Evolutionary conservation across 2,113 vertebrate species (phyloP).

Genomic region (Poeciliopsis occidentalis): DNA sequence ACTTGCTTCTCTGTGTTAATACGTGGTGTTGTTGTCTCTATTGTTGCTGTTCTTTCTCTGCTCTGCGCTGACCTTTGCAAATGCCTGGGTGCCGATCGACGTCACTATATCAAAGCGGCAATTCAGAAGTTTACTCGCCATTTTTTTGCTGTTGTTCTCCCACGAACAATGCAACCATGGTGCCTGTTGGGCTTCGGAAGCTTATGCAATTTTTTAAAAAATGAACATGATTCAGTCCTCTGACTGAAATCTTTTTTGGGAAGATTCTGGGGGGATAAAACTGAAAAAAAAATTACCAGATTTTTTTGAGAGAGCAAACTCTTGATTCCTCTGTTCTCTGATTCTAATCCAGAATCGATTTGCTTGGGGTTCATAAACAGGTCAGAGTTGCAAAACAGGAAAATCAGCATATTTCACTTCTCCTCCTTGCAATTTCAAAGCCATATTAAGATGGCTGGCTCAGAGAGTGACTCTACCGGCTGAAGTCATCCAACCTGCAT

Average conservation of each 20-base stretch:
- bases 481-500: neutral
- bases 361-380: neutral
- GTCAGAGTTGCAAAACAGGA: neutral
- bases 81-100: slow-evolving; percentile 44
- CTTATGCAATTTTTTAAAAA: neutral
- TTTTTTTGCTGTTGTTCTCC: slow-evolving; percentile 31
- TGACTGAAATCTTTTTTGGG: neutral
- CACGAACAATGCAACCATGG: slow-evolving; percentile 16
- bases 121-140: slow-evolving; percentile 23
- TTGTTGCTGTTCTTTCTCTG: slow-evolving; percentile 44
- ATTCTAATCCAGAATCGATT: neutral
- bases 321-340: neutral
- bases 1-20: slow-evolving; percentile 42
- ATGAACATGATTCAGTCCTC: neutral
- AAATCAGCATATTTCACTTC: neutral
- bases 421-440: neutral
- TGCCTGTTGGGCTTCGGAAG: neutral
- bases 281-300: neutral
- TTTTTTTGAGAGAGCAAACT: neutral
- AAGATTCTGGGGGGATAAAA: neutral
- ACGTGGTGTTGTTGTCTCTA: slow-evolving; percentile 24
- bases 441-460: slow-evolving; percentile 23
- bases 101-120: slow-evolving; percentile 55
- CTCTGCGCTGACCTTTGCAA: slow-evolving; percentile 55
- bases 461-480: slow-evolving; percentile 46